Conservation (phyloP, 2,888 invertebrate species). For the Drosophila anceps region DNA sequence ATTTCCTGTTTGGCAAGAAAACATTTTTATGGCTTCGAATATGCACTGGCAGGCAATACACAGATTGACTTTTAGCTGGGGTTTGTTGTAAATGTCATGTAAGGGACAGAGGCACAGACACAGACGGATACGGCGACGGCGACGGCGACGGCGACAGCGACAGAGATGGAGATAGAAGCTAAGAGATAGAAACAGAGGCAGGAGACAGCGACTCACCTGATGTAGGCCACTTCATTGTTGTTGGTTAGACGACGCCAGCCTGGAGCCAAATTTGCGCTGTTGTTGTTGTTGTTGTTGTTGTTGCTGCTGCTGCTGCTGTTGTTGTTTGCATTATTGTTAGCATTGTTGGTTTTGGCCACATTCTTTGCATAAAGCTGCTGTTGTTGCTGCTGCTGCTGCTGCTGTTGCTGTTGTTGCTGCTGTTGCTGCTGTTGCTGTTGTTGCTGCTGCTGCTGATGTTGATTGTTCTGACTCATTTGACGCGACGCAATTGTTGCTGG, state of each 20-base stretch:
- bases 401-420: conserved; percentile 74
- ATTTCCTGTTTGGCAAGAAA: conserved; percentile 68
- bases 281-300: conserved; percentile 36
- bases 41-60: conserved; percentile 66
- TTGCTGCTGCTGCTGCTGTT: conserved; percentile 28
- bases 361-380: conserved; percentile 66
- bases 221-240: conserved; percentile 91
- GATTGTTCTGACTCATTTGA: conserved; percentile 73
- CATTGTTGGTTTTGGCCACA: conserved; percentile 65
- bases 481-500: conserved; percentile 74
- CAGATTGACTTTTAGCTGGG: conserved; percentile 73
- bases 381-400: conserved; percentile 24
- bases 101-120: conserved; percentile 11
- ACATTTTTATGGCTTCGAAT: conserved; percentile 75
- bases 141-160: conserved; percentile 61
- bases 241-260: conserved; percentile 92
- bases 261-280: conserved; percentile 88
- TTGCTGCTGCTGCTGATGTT: conserved; percentile 33
- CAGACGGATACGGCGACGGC: no score
- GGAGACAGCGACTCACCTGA: conserved; percentile 87
- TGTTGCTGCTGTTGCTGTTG: conserved; percentile 30
- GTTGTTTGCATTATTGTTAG: conserved; percentile 27
- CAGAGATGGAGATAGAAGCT: conserved; percentile 56
- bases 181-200: conserved; percentile 33
- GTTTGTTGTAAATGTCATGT: conserved; percentile 70